Evolutionary conservation across 37 sponge, comb jelly and placozoan species (phyloP).

Genomic region (Halisarca cf. caerulea): DNA sequence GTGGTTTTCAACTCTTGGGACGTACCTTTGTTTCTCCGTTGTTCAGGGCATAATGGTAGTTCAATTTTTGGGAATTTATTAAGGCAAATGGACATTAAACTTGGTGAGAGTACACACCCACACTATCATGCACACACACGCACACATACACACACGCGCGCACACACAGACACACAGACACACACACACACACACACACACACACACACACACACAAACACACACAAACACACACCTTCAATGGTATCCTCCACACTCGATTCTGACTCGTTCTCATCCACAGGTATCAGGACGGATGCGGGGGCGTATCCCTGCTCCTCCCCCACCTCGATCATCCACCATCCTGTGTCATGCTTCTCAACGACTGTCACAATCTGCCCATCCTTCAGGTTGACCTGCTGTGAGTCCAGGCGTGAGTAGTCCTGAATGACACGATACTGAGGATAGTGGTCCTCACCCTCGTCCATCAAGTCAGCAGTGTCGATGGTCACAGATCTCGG

Average conservation of each 20-base stretch:
- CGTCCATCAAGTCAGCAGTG: not conserved
- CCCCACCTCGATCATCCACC: slow-evolving; percentile 88
- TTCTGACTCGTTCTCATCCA: slow-evolving; percentile 43
- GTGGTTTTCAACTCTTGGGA: no score
- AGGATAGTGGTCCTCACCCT: not conserved
- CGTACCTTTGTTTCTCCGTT: no score
- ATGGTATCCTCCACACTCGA: not conserved
- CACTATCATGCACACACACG: no score
- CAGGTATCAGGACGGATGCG: slow-evolving; percentile 68
- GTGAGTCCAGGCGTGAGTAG: slow-evolving; percentile 66
- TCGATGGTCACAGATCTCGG: not conserved
- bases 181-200: slow-evolving; percentile 27
- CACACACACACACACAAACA: slow-evolving; percentile 26
- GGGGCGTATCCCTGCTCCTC: slow-evolving; percentile 89
- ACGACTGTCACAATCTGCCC: slow-evolving; percentile 77
- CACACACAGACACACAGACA: slow-evolving; percentile 2
- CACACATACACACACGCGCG: slow-evolving; percentile 11
- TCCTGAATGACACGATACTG: slow-evolving; percentile 59
- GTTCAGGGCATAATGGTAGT: no score
- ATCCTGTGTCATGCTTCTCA: slow-evolving; percentile 86
- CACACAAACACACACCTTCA: slow-evolving; percentile 7
- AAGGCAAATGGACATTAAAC: no score
- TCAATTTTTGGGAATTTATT: no score
- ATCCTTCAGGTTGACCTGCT: slow-evolving; percentile 63
- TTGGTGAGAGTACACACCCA: no score